Percentiles rank a stretch among this genome's conserved stretches.
Evolutionary conservation across 1,140 invertebrate genomes (phyloP).

Genomic region (Formica selysi): DNA sequence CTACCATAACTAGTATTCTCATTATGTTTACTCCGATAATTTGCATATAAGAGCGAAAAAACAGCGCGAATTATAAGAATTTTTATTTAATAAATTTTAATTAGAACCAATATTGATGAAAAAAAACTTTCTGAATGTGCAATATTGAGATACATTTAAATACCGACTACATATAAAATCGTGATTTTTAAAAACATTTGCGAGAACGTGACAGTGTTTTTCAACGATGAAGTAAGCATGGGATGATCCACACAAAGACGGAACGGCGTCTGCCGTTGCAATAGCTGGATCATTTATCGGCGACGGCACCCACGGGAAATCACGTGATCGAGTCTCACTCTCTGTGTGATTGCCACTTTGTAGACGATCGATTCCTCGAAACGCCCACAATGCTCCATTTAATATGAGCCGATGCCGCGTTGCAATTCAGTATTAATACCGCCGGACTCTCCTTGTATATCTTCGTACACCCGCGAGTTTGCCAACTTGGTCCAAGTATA

Average conservation of each 20-base stretch:
- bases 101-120: not conserved
- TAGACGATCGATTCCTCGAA: constrained; percentile 79
- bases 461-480: not conserved
- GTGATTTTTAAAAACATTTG: constrained; percentile 66
- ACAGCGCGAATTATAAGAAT: not conserved
- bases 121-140: not conserved
- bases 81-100: not conserved
- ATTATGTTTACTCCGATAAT: constrained; percentile 24
- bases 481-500: constrained; percentile 1
- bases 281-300: constrained; percentile 80
- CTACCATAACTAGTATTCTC: not conserved
- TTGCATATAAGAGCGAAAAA: not conserved
- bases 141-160: not conserved
- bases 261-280: constrained; percentile 55
- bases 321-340: constrained; percentile 84
- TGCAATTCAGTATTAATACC: constrained; percentile 65
- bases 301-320: constrained; percentile 85
- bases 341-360: constrained; percentile 83
- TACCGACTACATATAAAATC: not conserved
- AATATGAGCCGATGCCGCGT: constrained; percentile 69
- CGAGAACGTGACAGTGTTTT: constrained; percentile 31
- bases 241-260: constrained; percentile 74
- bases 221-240: constrained; percentile 71
- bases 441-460: constrained; percentile 34
- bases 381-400: constrained; percentile 79